Base-by-base conservation (phyloP, 2,888 invertebrate species). In the Agriopis leucophaearia region DNA sequence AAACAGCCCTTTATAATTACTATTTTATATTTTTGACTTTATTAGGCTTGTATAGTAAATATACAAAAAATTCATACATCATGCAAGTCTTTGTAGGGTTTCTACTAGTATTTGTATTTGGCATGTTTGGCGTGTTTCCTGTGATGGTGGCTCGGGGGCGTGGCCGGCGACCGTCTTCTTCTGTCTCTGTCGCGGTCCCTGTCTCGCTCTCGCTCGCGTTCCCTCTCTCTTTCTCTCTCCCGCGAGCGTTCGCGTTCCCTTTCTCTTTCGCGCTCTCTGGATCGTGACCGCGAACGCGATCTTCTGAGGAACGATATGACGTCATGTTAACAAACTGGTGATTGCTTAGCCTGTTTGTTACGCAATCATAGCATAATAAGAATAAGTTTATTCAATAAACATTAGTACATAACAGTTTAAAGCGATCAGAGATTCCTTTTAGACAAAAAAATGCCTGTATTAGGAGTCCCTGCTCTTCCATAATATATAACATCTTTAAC, bases 71-170 rank as follows among this genome's bases (percentile, higher is more conserved):
- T 45, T 8, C 2, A 48, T 48, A 48, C 18, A n/a, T n/a, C n/a
- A 5, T 27, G 18, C 13, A 15, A 10, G 5, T 12, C 3, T 12
- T 18, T 45, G 6, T 45, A 45, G 0, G 3, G 7, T n/a, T 15
- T 8, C 13, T 12, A 7, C 55, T 74, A 92, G 80, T 93, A 92
- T 77, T 93, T 94, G 71, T 94, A 91, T 78, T 94, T 94, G 59
- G 89, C 79, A 73, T 94, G 94, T 73, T 94, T 94, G 70, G 76
- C 77, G 75, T 93, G 93, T 68, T 92, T 92, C 61, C 91, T 81
- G 71, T 91, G 91, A 54, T 90, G 90, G 74, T 90, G 90, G 1
- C 80, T 73, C 36, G 92, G 92, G 40, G 92, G 92, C 80, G 94
- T 90, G 83, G 89, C 86, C 15, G 92, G 90, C 55, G 90, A 90